Evolutionary conservation across 2,888 invertebrate genomes (phyloP).

Genomic region (Nycteola revayana): DNA sequence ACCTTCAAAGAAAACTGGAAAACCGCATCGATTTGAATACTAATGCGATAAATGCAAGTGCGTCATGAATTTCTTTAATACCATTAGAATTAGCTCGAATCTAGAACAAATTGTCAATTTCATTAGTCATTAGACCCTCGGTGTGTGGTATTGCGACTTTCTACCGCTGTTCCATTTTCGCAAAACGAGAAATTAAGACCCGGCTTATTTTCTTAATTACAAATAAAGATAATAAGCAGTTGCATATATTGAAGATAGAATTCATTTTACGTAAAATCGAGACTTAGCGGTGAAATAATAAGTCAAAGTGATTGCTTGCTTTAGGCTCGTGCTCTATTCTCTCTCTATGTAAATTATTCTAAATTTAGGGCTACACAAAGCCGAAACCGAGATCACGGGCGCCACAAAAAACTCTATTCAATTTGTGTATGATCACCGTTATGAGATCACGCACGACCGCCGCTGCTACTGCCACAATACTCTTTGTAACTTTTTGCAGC

Average conservation of each 20-base stretch:
- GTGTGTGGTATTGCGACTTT: conserved; percentile 9
- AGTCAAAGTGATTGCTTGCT: no score
- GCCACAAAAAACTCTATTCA: conserved; percentile 65
- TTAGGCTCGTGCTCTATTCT: conserved; percentile 34
- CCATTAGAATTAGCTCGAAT: neutral
- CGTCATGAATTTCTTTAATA: conserved; percentile 5
- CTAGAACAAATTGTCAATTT: conserved; percentile 17
- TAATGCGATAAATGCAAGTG: conserved; percentile 2
- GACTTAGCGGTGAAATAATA: no score
- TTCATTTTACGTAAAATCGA: no score
- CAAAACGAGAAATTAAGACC: conserved; percentile 6
- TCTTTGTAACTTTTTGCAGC: conserved; percentile 67
- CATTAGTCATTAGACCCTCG: conserved; percentile 21
- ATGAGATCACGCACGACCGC: conserved; percentile 63
- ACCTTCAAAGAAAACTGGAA: no score
- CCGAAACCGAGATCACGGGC: conserved; percentile 50
- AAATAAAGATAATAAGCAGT: neutral
- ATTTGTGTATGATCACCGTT: conserved; percentile 71
- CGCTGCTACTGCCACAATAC: conserved; percentile 36
- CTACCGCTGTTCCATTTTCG: conserved; percentile 14
- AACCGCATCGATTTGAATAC: neutral
- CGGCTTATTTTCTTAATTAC: conserved; percentile 10
- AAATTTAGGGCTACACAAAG: conserved; percentile 60
- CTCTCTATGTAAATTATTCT: conserved; percentile 53
- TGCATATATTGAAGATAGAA: no score